Base-by-base conservation (phyloP, 2,888 invertebrate species). In the Lycophotia porphyrea region DNA sequence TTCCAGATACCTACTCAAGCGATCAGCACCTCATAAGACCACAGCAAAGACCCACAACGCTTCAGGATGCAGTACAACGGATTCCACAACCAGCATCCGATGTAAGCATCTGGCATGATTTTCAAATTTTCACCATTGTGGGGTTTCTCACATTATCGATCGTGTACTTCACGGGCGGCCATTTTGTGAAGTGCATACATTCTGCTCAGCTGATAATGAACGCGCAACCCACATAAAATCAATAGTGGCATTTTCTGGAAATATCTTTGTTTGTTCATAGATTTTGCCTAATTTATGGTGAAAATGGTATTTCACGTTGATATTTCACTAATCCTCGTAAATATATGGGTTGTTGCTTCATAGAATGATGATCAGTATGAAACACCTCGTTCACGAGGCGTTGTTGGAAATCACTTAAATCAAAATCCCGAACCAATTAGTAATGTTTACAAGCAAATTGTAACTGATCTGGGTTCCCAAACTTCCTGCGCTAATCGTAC, bases 51-150 rank as follows among this genome's bases (percentile, higher is more conserved):
- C 85, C 82, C 77, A 77, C 74, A 87, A 89, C 87, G 84, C 90
- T 87, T 83, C 91, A 94, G 86, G 88, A 96, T 96, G 96, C 96
- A 96, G 94, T 96, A 96, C 93, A 96, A 96, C 95, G 95, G 95
- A 88, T 96, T 96, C 88, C 96, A 95, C 86, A 96, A 96, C 90
- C 96, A 96, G 91, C 96, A 96, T 90, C 96, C 95, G 64, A 96
- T 96, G 96, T 96, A 93, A 95, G 96, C 80, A 79, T 70, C 49
- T 83, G 49, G 24, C 71, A 69, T 67, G 74, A 67, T 74, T 72
- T 64, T 78, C 61, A 27, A 70, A 66, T 66, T 72, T 80, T 81
- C 49, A 68, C 64, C 67, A 31, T 39, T 63, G 24, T 52, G 18
- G 66, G 64, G 66, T 81, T 73, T 67, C 81, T 76, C 74, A 68